A percentile compares a stretch with the other conserved stretches of the same genome.
Evolutionary conservation across 2,888 invertebrate genomes (phyloP).

Genomic region (Chrysomela aeneicollis): DNA sequence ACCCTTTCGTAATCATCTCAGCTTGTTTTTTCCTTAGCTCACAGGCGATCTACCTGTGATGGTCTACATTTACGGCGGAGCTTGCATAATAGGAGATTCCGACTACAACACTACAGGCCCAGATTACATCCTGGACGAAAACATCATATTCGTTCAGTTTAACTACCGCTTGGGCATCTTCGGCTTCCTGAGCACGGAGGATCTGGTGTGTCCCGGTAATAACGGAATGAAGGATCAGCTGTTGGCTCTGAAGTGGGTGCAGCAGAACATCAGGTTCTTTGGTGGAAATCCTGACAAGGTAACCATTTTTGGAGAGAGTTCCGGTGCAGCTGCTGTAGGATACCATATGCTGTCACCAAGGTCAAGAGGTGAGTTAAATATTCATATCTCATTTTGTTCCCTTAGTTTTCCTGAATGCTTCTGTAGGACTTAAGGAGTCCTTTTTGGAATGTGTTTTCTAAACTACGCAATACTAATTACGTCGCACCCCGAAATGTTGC

Average conservation of each 20-base stretch:
- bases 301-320: constrained; percentile 39
- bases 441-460: no score
- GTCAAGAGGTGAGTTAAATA: constrained; percentile 27
- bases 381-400: no score
- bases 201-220: constrained; percentile 34
- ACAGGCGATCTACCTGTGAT: constrained; percentile 22
- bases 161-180: constrained; percentile 35
- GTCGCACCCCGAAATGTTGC: no score
- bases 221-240: constrained; percentile 39
- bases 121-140: constrained; percentile 32
- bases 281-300: constrained; percentile 36
- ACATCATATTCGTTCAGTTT: constrained; percentile 29
- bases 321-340: constrained; percentile 37
- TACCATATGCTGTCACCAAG: constrained; percentile 31
- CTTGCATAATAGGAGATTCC: constrained; percentile 23
- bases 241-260: constrained; percentile 39
- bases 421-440: no score
- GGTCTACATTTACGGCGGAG: constrained; percentile 35
- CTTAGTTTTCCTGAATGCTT: no score
- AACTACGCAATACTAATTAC: no score
- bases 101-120: constrained; percentile 17
- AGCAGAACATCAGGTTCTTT: constrained; percentile 34
- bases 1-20: not conserved
- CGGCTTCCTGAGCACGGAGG: constrained; percentile 40
- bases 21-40: not conserved